Conservation (phyloP, 2,888 invertebrate species). For the Helicoverpa assulta region DNA sequence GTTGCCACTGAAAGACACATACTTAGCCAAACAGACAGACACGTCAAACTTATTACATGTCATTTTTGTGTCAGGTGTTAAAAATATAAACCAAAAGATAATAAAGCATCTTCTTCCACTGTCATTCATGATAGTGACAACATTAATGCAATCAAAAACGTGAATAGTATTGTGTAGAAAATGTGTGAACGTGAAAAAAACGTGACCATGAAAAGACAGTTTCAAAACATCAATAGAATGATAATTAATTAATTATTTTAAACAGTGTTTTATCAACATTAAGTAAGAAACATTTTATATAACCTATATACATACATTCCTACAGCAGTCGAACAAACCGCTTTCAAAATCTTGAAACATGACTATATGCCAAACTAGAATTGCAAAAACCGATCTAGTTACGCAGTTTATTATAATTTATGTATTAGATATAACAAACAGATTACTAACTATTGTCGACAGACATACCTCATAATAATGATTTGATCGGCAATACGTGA, state of each 20-base stretch:
- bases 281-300: slow-evolving; percentile 36
- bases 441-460: slow-evolving; percentile 53
- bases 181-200: not conserved
- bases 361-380: slow-evolving; percentile 52
- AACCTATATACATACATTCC: slow-evolving; percentile 36
- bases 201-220: not conserved
- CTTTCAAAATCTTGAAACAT: slow-evolving; percentile 57
- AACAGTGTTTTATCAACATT: slow-evolving; percentile 15
- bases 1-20: no score
- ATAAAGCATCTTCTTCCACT: no score
- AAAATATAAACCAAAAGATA: no score
- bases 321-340: slow-evolving; percentile 34
- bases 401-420: slow-evolving; percentile 56
- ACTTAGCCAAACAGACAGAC: no score
- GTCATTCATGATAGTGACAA: no score
- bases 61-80: no score
- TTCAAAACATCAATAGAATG: not conserved
- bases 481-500: slow-evolving; percentile 26
- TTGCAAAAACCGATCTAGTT: slow-evolving; percentile 57
- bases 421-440: slow-evolving; percentile 55
- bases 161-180: no score
- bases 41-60: no score
- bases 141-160: no score
- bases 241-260: slow-evolving; percentile 1
- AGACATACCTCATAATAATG: slow-evolving; percentile 24